Conservation (phyloP, 2,888 invertebrate genomes). For the Elmis aenea region DNA sequence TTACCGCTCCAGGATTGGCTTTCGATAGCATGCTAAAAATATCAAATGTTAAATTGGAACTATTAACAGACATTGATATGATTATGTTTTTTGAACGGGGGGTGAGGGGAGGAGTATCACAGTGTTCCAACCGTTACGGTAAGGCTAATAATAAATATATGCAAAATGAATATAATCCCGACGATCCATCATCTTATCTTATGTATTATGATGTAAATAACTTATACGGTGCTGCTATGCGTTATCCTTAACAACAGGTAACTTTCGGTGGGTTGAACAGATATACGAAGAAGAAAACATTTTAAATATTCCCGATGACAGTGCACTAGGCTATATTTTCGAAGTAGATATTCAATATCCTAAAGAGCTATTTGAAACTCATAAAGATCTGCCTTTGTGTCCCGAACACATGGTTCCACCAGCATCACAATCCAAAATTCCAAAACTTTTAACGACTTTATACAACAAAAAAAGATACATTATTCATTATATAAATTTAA, state of each 20-base stretch:
- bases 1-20: constrained; percentile 33
- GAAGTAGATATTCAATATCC: too few species aligned
- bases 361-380: too few species aligned
- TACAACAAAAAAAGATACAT: too few species aligned
- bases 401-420: constrained; percentile 24
- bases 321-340: constrained; percentile 29
- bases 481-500: too few species aligned
- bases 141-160: too few species aligned
- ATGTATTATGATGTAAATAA: constrained; percentile 35
- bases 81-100: constrained; percentile 28
- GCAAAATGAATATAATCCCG: too few species aligned
- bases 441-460: too few species aligned
- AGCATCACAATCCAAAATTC: constrained; percentile 13
- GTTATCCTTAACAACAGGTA: too few species aligned
- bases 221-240: constrained; percentile 29
- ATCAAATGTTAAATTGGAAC: constrained; percentile 31
- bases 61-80: constrained; percentile 37
- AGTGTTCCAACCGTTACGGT: too few species aligned
- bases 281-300: neutral
- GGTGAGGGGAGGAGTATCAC: constrained; percentile 14
- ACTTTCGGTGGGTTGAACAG: too few species aligned
- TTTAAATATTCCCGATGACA: constrained; percentile 12
- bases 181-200: constrained; percentile 24
- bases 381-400: constrained; percentile 37
- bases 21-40: constrained; percentile 38